Percentiles rank a stretch among this genome's conserved stretches.
Conservation (phyloP, 2,888 invertebrate genomes). For the Saturnia pavonia region DNA sequence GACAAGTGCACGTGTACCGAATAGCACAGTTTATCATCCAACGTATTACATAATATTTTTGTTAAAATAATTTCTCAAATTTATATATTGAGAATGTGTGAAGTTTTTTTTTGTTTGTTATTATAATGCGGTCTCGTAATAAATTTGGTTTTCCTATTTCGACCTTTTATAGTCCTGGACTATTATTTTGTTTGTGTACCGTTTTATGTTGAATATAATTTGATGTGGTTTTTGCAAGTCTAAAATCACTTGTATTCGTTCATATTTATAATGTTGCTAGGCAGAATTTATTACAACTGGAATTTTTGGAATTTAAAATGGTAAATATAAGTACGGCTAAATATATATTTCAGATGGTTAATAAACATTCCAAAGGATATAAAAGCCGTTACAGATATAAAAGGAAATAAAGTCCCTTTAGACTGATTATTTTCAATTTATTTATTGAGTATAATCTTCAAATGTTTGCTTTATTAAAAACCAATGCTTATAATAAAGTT, state of each 20-base stretch:
- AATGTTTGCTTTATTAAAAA: not conserved
- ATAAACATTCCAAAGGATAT: conserved; percentile 4
- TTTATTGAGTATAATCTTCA: not conserved
- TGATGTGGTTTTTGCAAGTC: not conserved
- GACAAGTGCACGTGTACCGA: not conserved
- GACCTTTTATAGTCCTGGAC: not conserved
- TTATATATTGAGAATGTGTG: not conserved
- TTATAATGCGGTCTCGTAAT: not conserved
- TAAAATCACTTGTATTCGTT: not conserved
- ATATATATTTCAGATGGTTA: not conserved
- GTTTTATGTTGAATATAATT: not conserved
- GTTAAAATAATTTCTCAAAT: not conserved
- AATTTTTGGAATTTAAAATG: not conserved
- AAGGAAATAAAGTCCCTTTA: not conserved
- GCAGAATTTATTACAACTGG: not conserved
- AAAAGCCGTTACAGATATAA: not conserved
- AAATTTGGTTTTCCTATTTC: not conserved
- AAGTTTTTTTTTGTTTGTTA: not conserved
- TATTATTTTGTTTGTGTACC: not conserved
- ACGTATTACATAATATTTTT: not conserved
- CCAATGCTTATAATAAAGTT: conserved; percentile 3
- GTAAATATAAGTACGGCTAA: not conserved
- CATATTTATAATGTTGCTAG: not conserved
- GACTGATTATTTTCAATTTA: not conserved
- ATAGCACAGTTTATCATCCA: not conserved